Evolutionary conservation across 1,140 invertebrate genomes (phyloP), one percentile per base, ranked within the genome.

Genomic region (Spodoptera litura): DNA sequence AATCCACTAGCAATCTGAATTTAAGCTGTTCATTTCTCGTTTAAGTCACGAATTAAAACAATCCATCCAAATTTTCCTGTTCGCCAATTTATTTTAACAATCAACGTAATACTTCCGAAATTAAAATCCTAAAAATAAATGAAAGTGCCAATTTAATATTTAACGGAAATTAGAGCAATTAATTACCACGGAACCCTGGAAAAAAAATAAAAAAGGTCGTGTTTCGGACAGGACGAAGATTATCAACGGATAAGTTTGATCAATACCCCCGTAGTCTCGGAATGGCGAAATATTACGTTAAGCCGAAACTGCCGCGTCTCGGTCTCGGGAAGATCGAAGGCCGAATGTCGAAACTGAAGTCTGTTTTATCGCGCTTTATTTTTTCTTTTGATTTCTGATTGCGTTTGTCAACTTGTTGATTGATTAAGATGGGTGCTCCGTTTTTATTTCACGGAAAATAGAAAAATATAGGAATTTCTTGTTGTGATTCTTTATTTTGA

Each of bases 181-280:
- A 35, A 62, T 52, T 52, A 75, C 10, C 31, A 68, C 25, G 52
- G 74, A 77, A 66, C 74, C 62, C 59, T 25, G n/a, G 20, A 15
- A 12, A 55, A 77, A 56, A 4, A 27, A 68, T 38, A 52, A 56
- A 62, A 52, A 62, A 52, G 73, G 25, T 66, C 61, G 61, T 68
- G 59, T 64, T 77, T 77, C 52, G 74, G 52, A 55, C 74, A 64
- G 74, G 5, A 4, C 52, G 27, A 55, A 68, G 74, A 66, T 77
- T 77, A 77, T 77, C 31, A 66, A 61, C 10, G 62, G 61, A 64
- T 77, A 74, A 74, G 38, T 55, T 56, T 56, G 74, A 77, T 77
- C 74, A 77, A 77, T 66, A 66, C 74, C 51, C 52, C 31, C 35
- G 9, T 20, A 76, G 35, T 10, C 3, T 6, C 15, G 8, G 27